Evolutionary conservation across 2,797 vertebrate genomes (phyloP), one percentile per base, ranked within the genome.

Genomic region (Hydrocynus forskahlii): DNA sequence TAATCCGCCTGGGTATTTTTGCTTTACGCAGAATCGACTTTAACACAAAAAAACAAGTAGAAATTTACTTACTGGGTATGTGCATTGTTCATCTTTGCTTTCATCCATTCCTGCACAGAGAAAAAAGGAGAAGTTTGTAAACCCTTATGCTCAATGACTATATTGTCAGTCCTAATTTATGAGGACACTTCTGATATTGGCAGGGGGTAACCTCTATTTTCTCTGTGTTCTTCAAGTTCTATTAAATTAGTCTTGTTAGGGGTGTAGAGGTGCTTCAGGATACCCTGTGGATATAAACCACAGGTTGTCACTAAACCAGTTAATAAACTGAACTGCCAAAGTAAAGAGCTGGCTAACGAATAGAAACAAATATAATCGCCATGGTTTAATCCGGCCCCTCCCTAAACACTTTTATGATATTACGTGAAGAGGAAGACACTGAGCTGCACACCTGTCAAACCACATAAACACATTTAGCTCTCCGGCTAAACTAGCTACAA

Each of bases 61-160:
- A 67, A 16, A 38, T 7, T 1, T 14, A 70, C 86, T 85, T 78
- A 85, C 84, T 69, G 75, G 80, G 73, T 62, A 72, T 5, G 8
- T 2, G 50, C 86, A 78, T 0, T 45, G 64, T 1, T 29, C 12
- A 1, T 21, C n/a, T 1, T n/a, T 19, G 0, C 69, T 2, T 29
- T 14, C 74, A 19, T 2, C 50, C 86, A 87, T 87, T 69, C 52
- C 82, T 87, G 68, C 19, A 45, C 5, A 45, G 0, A 74, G 43
- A 45, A 45, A 12, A 23, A 14, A 52, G 12, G 2, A 7, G 43
- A 45, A 0, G 4, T 43, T 9, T 7, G 43, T 9, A 1, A 43
- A 43, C 43, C 5, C 43, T 43, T 0, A 43, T 9, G 9, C 43
- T 9, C 10, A 25, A 23, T 25, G 21, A 21, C 35, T 35, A 2